phyloP scores from a whole-genome alignment of 2,113 vertebrate genomes.

The human (Homo sapiens) region GRCh38 chr13:99395501-99396000 shows the following conservation, averaged over 20 bases:
- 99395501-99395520: rapidly evolving
- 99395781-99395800: neutral
- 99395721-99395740: neutral
- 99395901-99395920: neutral
- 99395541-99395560: rapidly evolving
- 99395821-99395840: constrained; percentile 37
- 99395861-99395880: neutral
- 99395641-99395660: rapidly evolving
- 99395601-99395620: neutral
- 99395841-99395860: neutral
- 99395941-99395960: rapidly evolving
- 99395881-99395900: neutral
- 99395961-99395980: too few relatives aligned
- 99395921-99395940: neutral
- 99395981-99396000: neutral
- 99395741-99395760: constrained; percentile 1
- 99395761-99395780: neutral
- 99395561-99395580: rapidly evolving
- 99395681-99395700: neutral
- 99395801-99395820: neutral
- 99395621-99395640: neutral
- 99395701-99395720: neutral
- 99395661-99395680: neutral
- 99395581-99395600: neutral
- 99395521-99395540: neutral